Base-by-base conservation (phyloP, 2,797 vertebrate genomes). In the Neoniphon sammara region DNA sequence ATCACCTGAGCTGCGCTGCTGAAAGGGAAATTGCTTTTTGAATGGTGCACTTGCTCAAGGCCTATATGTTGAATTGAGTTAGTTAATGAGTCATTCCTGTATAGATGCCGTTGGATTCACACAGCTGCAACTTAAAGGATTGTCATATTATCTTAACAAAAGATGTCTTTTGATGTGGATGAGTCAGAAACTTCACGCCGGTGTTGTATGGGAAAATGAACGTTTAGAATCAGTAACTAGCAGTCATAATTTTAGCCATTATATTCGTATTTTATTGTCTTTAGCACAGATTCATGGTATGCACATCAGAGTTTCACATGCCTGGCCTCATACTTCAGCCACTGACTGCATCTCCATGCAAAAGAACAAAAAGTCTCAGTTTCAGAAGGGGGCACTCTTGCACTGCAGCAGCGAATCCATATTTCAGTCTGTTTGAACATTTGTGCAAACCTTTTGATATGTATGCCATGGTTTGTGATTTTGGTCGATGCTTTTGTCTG, bases 301-400 rank as follows among this genome's bases (percentile, higher is more conserved):
- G 15, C 12, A 20, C 57, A 59, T 18, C 10, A 59, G 31, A 58
- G 27, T 11, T 59, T 21, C 30, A 18, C 30, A 17, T 46, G 44
- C 44, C 44, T 17, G 5, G 4, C 44, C 15, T 17, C 5, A 15
- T 44, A 15, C 42, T 54, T 27, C 52, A 54, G 23, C 23, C 30
- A 20, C 44, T 49, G 14, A 18, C 52, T 53, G 34, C 23, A 39
- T 42, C 27, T 52, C 5, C 10, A 30, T 17, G n/a, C 15, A 15
- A 30, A 21, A 21, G 52, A 36, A 23, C 12, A 21, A 18, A 31
- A 11, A 44, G 39, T 12, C 58, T 55, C 36, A 2, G 7, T 47
- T 68, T 77, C 88, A 83, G 70, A 61, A 59, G 87, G 85, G 89
- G 82, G 84, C 81, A 82, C 61, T 85, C 73, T 88, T 77, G 89